These are phyloP conservation scores for Stichopus horrens DNA, from an alignment of 53 echinoderm and acorn worm species.

Conservation along the genomic window DNA sequence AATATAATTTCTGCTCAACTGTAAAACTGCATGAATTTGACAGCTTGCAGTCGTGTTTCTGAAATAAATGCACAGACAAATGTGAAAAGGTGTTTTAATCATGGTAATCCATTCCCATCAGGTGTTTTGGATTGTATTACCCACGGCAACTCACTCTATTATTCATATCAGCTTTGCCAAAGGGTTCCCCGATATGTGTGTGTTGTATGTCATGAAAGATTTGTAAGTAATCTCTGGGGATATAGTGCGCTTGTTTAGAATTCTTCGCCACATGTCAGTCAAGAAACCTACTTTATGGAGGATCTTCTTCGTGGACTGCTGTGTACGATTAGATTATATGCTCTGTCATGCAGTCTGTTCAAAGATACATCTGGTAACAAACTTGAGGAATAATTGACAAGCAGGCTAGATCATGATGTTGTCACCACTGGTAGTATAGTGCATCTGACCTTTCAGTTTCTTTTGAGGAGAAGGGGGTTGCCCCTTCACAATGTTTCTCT, in stretches of 20 bases:
- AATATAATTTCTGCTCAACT: background rate
- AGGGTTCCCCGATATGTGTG: constrained; percentile 21
- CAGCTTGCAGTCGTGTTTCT: constrained; percentile 1
- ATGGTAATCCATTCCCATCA: constrained; percentile 30
- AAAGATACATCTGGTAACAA: background rate
- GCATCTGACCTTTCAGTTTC: background rate
- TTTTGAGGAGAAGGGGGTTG: background rate
- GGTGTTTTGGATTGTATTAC: constrained; percentile 22
- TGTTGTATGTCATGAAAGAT: constrained; percentile 21
- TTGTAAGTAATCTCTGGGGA: constrained; percentile 29
- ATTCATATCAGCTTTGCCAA: constrained; percentile 6
- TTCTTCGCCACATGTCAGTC: constrained; percentile 27
- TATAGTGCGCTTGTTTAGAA: constrained; percentile 10
- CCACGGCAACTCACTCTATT: constrained; percentile 6
- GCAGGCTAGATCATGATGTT: background rate
- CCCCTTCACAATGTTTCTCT: background rate
- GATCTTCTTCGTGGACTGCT: constrained; percentile 1
- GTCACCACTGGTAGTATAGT: background rate
- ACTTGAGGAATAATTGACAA: constrained; percentile 9
- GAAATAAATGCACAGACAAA: background rate
- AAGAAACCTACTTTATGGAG: constrained; percentile 23
- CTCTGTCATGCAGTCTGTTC: background rate
- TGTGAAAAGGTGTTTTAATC: constrained; percentile 36
- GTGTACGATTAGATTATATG: constrained; percentile 11
- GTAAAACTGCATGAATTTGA: background rate